Base-by-base conservation (phyloP, 2,888 invertebrate species). In the Sarcophaga rosellei region DNA sequence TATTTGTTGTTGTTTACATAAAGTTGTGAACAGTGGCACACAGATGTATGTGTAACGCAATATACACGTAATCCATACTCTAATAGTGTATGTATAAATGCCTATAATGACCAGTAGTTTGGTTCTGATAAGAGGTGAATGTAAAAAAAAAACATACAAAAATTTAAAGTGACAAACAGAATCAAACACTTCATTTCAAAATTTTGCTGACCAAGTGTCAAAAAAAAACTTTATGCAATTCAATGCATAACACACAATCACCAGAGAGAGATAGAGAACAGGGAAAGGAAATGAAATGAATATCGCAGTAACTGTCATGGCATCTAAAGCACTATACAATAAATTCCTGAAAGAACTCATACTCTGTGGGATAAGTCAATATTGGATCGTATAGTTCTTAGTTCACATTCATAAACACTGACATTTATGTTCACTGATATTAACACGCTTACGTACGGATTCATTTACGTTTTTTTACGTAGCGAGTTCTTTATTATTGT, bases 381-480 rank as follows among this genome's bases (percentile, higher is more conserved):
- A 66, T 59, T 80, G 61, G 47, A 35, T 6, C 25, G 25, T 25
- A 25, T 25, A 25, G 25, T 25, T 25, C 6, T 35, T 0, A 35
- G 35, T 25, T 25, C 25, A 25, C 25, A 25, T 25, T 25, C 3
- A 25, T 25, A 25, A 25, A 25, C 65, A 23, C 79, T 65, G 65
- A 53, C 57, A 6, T 53, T 20, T 35, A 15, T 81, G 75, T 81
- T 45, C 78, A 74, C 66, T 85, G 82, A 83, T 83, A 85, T 83
- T 85, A 80, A 87, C 81, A 87, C 79, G 69, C 84, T 78, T 87
- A 81, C 61, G 69, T 81, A 86, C 87, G 87, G 85, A 88, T 86
- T 88, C 88, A 88, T 66, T 25, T 66, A 47, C 57, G 12, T n/a
- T 72, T 76, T 53, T 45, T 66, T 66, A 35, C 35, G 1, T 8